Conservation (phyloP, 2,888 invertebrate species). For the Omphaloscelis lunosa region DNA sequence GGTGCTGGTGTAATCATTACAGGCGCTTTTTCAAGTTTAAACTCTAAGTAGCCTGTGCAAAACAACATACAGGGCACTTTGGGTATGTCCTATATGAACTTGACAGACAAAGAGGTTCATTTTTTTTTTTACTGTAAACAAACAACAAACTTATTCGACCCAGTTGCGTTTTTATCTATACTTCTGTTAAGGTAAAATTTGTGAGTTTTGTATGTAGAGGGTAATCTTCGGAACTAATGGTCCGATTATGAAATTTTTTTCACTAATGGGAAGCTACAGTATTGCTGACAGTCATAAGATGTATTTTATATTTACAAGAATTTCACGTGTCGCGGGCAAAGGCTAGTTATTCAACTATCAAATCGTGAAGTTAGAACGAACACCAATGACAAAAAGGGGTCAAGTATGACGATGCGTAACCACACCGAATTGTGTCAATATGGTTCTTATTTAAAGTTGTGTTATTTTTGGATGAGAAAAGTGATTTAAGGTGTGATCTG, state of each 20-base stretch:
- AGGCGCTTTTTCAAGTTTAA: background rate
- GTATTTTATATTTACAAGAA: too few species aligned
- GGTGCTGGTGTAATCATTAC: background rate
- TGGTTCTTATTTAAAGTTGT: background rate
- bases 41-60: background rate
- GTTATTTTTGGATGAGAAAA: background rate
- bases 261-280: too few species aligned
- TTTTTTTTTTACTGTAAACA: background rate
- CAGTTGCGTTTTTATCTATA: background rate
- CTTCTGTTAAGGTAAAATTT: too few species aligned
- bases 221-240: too few species aligned
- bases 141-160: conserved; percentile 1
- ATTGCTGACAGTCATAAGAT: too few species aligned
- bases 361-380: too few species aligned
- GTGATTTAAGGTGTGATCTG: background rate
- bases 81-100: too few species aligned
- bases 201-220: too few species aligned
- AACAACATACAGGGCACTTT: background rate
- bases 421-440: background rate
- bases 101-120: background rate
- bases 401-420: background rate
- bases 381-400: background rate
- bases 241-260: too few species aligned
- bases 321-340: too few species aligned
- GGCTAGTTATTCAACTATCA: background rate